Evolutionary conservation across 1,140 invertebrate genomes (phyloP).

Genomic region (Trichonephila inaurata): DNA sequence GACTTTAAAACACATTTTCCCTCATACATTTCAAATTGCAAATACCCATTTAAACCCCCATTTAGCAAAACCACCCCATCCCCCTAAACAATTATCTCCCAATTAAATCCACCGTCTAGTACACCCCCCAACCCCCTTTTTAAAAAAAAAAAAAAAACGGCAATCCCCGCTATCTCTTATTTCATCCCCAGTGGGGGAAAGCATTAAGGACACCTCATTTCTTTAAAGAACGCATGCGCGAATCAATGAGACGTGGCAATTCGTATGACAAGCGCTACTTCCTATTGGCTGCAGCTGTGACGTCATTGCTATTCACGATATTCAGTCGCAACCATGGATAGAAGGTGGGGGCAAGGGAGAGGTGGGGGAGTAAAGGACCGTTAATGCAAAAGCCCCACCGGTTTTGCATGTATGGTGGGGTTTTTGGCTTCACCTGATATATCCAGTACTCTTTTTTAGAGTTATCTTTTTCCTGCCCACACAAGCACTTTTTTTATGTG

Average conservation of each 20-base stretch:
- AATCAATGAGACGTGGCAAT: conserved; percentile 76
- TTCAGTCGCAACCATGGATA: conserved; percentile 64
- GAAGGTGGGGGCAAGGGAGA: neutral
- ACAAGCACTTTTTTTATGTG: conserved; percentile 21
- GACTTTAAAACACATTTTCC: neutral
- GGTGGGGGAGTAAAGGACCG: conserved; percentile 33
- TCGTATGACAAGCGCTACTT: conserved; percentile 72
- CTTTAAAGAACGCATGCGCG: conserved; percentile 70
- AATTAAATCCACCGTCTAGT: neutral
- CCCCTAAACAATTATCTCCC: conserved; percentile 14
- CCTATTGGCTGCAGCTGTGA: conserved; percentile 75
- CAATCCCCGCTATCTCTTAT: conserved; percentile 40
- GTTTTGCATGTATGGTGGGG: conserved; percentile 72
- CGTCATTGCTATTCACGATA: conserved; percentile 76
- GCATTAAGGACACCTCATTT: conserved; percentile 52
- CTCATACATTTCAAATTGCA: neutral
- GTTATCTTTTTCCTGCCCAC: conserved; percentile 36
- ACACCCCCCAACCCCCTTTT: neutral
- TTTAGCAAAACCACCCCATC: neutral
- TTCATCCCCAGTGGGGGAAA: neutral
- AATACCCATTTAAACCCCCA: neutral
- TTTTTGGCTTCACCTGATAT: conserved; percentile 71
- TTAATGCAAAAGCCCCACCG: conserved; percentile 58
- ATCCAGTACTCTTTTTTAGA: conserved; percentile 27
- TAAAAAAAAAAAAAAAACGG: conserved; percentile 43